These are phyloP conservation scores for Drosophila austrosaltans DNA, from an alignment of 2,888 invertebrate species.

Conservation along the genomic window DNA sequence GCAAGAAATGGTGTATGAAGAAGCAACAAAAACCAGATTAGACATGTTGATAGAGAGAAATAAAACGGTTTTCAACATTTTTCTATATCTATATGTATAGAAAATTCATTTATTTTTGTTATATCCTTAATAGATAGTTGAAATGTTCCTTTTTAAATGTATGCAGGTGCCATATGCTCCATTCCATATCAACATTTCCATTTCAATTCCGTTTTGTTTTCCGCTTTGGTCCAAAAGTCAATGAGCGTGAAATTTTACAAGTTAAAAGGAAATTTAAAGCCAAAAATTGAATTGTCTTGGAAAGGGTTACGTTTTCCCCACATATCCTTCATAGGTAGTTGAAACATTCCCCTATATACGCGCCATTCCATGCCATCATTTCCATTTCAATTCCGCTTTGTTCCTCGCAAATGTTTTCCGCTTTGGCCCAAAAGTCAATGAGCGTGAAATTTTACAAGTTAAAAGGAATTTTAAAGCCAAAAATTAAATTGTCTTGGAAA, in stretches of 20 bases:
- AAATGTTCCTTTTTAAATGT: conserved; percentile 18
- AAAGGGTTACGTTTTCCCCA: not conserved
- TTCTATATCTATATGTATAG: too few relatives aligned
- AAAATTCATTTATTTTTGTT: too few relatives aligned
- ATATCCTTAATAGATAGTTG: not conserved
- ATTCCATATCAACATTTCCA: not conserved
- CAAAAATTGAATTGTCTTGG: conserved; percentile 1
- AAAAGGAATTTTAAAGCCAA: conserved; percentile 52
- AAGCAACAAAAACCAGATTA: not conserved
- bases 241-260: conserved; percentile 69
- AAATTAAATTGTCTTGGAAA: not conserved
- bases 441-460: conserved; percentile 70
- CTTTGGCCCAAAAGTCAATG: conserved; percentile 43
- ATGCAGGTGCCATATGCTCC: not conserved
- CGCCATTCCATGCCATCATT: not conserved
- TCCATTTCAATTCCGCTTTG: conserved; percentile 36
- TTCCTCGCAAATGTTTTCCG: conserved; percentile 21
- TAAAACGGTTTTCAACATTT: too few relatives aligned
- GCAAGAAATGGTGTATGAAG: conserved; percentile 20
- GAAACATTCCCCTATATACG: conserved; percentile 22
- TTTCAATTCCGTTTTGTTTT: conserved; percentile 36
- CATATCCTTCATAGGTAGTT: not conserved
- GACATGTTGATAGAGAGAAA: not conserved
- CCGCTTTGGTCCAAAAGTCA: conserved; percentile 38
- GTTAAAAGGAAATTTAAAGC: conserved; percentile 57